Conservation (phyloP, 2,797 vertebrate genomes). For the Aphelocoma californica region DNA sequence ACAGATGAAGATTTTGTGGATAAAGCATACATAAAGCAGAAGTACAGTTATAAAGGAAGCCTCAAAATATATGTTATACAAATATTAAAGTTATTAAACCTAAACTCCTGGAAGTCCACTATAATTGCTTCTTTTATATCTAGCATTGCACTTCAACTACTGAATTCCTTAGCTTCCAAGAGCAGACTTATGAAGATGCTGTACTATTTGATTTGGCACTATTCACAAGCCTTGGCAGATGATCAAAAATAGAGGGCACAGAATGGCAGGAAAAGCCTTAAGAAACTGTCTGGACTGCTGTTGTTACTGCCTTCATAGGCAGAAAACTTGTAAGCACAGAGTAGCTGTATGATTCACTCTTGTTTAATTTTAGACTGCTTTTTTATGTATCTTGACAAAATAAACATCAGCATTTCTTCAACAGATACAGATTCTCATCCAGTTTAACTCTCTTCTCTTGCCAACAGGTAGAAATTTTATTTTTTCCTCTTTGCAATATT, state of each 20-base stretch:
- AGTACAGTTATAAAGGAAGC: background rate
- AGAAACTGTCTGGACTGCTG: constrained; percentile 72
- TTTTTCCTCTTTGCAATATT: background rate
- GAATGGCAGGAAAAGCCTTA: constrained; percentile 72
- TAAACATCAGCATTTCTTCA: background rate
- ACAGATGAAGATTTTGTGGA: background rate
- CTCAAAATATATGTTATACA: constrained; percentile 19
- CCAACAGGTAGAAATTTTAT: background rate
- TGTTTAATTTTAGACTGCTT: background rate
- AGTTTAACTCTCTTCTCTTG: background rate
- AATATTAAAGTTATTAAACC: constrained; percentile 38
- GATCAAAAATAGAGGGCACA: constrained; percentile 76
- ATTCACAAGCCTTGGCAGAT: constrained; percentile 67
- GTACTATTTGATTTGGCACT: constrained; percentile 77
- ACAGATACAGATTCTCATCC: background rate
- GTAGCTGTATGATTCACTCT: background rate
- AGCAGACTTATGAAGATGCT: constrained; percentile 64
- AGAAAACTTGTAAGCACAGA: constrained; percentile 52
- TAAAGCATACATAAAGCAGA: background rate
- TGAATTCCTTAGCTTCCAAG: constrained; percentile 70
- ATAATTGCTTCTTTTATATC: constrained; percentile 60
- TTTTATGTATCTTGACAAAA: background rate
- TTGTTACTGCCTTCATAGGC: constrained; percentile 30
- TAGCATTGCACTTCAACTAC: constrained; percentile 43
- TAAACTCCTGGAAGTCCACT: constrained; percentile 44